Percentiles rank a stretch among this genome's conserved stretches.
Conservation (phyloP, 2,113 vertebrate genomes). For the Lepidothrix coronata region DNA sequence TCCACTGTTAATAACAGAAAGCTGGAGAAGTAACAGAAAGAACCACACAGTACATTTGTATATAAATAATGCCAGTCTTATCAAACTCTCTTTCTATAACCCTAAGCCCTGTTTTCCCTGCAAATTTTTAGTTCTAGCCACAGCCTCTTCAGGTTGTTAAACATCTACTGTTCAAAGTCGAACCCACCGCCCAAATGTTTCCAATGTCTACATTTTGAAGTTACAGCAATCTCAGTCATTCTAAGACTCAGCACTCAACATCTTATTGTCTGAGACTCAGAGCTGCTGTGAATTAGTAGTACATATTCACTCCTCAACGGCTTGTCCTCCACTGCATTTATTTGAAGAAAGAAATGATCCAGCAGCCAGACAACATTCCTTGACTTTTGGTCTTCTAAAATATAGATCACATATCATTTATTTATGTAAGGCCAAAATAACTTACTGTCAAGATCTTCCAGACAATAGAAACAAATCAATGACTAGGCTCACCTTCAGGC, state of each 20-base stretch:
- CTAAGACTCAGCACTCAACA: not conserved
- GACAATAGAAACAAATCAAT: not conserved
- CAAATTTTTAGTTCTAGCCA: not conserved
- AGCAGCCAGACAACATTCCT: not conserved
- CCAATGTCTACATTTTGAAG: not conserved
- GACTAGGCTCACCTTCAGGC: not conserved
- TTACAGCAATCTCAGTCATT: not conserved
- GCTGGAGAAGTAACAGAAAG: not conserved
- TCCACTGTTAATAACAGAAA: not conserved
- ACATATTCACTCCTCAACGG: not conserved
- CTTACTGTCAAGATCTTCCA: not conserved
- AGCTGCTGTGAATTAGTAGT: not conserved
- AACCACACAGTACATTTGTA: not conserved
- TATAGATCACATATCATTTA: not conserved
- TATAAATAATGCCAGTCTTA: not conserved
- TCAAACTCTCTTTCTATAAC: not conserved
- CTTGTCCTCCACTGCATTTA: not conserved
- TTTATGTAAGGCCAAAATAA: not conserved
- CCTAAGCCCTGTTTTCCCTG: not conserved
- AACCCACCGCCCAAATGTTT: not conserved
- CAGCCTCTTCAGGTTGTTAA: not conserved
- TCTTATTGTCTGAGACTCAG: not conserved
- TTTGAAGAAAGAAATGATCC: not conserved
- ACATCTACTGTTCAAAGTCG: not conserved
- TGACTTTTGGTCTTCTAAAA: not conserved